Conservation (phyloP, 2,113 vertebrate species). For the Chrysemys picta region DNA sequence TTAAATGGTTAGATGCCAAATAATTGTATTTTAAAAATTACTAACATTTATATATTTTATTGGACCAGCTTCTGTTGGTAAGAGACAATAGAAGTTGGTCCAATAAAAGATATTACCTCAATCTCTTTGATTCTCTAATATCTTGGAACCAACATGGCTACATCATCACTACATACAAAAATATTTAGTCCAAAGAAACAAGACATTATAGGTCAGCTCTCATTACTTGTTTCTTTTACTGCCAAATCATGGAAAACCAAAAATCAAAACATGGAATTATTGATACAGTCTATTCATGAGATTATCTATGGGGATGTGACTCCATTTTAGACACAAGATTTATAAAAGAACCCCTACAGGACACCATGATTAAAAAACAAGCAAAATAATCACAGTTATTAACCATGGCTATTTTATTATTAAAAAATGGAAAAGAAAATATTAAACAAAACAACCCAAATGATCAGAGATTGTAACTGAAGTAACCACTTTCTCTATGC, state of each 20-base stretch:
- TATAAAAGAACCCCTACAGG: background rate
- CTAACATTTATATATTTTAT: background rate
- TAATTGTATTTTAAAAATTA: background rate
- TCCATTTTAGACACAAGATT: background rate
- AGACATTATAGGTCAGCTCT: background rate
- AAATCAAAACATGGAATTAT: background rate
- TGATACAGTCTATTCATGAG: background rate
- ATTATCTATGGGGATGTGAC: background rate
- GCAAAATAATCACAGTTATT: background rate
- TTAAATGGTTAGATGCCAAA: accelerated
- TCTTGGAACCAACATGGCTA: background rate
- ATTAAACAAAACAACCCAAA: background rate
- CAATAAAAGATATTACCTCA: background rate
- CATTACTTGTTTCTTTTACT: background rate
- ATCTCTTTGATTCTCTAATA: background rate
- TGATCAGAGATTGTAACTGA: background rate
- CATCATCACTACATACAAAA: background rate
- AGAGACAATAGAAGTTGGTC: background rate
- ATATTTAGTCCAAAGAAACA: background rate
- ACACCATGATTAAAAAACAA: background rate
- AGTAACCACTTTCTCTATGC: background rate
- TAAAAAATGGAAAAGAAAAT: background rate
- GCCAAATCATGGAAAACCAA: background rate
- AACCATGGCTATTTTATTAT: background rate
- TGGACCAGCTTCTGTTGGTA: background rate